Base-by-base conservation (phyloP, 1,140 invertebrate species). In the Drosophila lowei region DNA sequence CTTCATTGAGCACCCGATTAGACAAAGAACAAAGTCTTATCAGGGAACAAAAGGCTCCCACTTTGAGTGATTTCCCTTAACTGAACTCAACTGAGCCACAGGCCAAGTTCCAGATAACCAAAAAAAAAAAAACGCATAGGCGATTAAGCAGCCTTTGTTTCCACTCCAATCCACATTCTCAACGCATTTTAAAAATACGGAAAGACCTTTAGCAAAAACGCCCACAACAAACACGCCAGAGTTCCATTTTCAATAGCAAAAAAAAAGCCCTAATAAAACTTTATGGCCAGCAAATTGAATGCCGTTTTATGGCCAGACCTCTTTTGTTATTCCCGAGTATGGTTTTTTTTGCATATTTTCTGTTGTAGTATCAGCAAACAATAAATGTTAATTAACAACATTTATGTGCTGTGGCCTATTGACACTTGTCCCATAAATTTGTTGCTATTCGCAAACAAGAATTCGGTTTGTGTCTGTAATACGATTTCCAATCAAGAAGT, bases 341-440 rank as follows among this genome's bases (percentile, higher is more conserved):
- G 61, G 49, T 18, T 61, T 56, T 41, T 18, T 59, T 70, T 42
- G 42, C 55, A 38, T 41, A 61, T 53, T 49, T 58, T 11, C 50
- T 66, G 52, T 60, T 70, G 48, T 75, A 23, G 57, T 72, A 78
- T 81, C 70, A 64, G 74, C 65, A 75, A 88, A 86, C 83, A 86
- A 88, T 86, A 86, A 86, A 86, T 76, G 83, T 88, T 88, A 88
- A 88, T 88, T 88, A 88, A 86, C 76, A 76, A 68, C 79, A 70
- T 88, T 88, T 88, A 83, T 86, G 71, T 56, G 63, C 57, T 65
- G 46, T 59, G 71, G 81, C 81, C 81, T 72, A 78, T 88, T 88
- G 83, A 88, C 83, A 89, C 67, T 83, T 38, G 62, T 55, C 48
- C 47, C 48, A 52, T 76, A 77, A 56, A 73, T 71, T 57, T 44